Conservation (phyloP, 2,888 invertebrate species). For the Sepioteuthis lessoniana region DNA sequence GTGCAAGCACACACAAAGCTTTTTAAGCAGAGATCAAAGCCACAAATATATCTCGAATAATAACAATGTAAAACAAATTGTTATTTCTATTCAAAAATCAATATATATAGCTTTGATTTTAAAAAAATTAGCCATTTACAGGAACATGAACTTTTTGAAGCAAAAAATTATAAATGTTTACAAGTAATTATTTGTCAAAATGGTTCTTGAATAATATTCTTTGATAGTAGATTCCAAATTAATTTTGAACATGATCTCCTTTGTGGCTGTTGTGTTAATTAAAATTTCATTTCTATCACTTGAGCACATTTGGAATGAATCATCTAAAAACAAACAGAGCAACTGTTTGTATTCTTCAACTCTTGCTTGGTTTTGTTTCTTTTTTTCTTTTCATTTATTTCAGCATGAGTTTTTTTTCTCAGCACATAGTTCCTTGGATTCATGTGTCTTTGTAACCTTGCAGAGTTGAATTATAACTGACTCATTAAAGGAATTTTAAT, state of each 20-base stretch:
- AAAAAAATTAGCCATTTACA: not conserved
- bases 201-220: not conserved
- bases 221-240: not conserved
- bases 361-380: not conserved
- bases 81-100: not conserved
- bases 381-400: not conserved
- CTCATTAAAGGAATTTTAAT: not conserved
- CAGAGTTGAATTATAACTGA: not conserved
- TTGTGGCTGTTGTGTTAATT: not conserved
- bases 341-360: not conserved
- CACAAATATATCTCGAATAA: not conserved
- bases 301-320: constrained; percentile 21
- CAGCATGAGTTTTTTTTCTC: not conserved
- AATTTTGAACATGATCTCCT: not conserved
- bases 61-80: not conserved
- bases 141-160: not conserved
- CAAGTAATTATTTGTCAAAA: not conserved
- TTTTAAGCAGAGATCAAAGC: not conserved
- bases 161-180: not conserved
- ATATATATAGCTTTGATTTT: not conserved
- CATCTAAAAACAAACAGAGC: not conserved
- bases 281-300: not conserved
- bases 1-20: not conserved
- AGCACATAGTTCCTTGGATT: not conserved
- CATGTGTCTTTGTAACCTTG: not conserved